Base-by-base conservation (phyloP, 2,113 vertebrate genomes). In the Manacus vitellinus region DNA sequence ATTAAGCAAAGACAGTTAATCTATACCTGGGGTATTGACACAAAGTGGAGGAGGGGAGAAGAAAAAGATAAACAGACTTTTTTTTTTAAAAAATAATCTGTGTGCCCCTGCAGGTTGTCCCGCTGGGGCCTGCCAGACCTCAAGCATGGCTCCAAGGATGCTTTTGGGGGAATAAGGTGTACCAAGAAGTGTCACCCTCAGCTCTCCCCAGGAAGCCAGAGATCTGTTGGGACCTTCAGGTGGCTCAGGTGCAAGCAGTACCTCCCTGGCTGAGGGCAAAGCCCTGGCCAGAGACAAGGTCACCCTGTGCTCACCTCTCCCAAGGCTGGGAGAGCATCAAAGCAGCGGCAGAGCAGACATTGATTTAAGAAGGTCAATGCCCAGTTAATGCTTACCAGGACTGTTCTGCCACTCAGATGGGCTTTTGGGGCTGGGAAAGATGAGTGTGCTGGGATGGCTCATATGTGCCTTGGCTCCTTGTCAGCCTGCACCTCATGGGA, bases 1-100 rank as follows among this genome's bases (percentile, higher is more conserved):
- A 93, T 96, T 95, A 93, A 97, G 88, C 65, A 4, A 78, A 80
- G 86, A 35, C 66, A 91, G 94, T 94, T 97, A 97, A 96, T 95
- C 95, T 97, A 56, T 73, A 97, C 63, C 92, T 16, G 30, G 68
- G 37, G 41, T 88, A 95, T 81, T 89, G 92, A 93, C 89, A 80
- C 73, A 91, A 81, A 87, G 68, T 0, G 0, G 73, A 89, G 89
- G 84, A 78, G 76, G 73, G 92, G 52, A 58, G 46, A 66, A 84
- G n/a, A 46, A 80, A 65, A 80, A 74, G 91, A 74, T 54, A 89
- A 78, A 87, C 18, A 72, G 35, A 47, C 5, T 4, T 14, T 65
- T 35, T 44, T 61, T 4, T 39, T 10, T 10, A 10, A 39, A 39
- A 4, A 21, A 21, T 55, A 58, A 75, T 74, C 62, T 22, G 17